phyloP scores from a whole-genome alignment of 2,797 vertebrate genomes.

The Merluccius polli region DNA sequence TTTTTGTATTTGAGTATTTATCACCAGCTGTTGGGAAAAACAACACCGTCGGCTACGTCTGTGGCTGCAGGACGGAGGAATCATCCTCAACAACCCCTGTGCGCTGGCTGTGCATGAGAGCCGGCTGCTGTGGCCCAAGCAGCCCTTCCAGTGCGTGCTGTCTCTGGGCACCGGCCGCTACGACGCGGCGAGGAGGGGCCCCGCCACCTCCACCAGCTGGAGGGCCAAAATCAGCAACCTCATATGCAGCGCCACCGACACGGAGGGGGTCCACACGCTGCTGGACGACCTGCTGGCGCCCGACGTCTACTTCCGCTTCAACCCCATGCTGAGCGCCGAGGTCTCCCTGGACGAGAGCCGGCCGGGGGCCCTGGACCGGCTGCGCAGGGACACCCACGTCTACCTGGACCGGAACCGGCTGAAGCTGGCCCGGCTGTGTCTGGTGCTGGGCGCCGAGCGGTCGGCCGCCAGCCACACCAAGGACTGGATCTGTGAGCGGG shows the following conservation, averaged over 20 bases:
- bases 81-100: constrained; percentile 75
- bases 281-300: constrained; percentile 70
- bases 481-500: constrained; percentile 69
- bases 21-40: background rate
- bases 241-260: constrained; percentile 76
- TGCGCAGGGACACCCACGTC: constrained; percentile 64
- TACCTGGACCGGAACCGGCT: constrained; percentile 70
- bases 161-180: constrained; percentile 74
- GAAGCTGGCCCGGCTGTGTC: constrained; percentile 66
- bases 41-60: background rate
- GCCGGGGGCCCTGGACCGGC: constrained; percentile 56
- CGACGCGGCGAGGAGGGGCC: constrained; percentile 62
- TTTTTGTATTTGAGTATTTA: too few relatives aligned
- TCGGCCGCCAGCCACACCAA: constrained; percentile 48
- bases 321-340: constrained; percentile 68
- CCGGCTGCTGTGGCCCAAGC: constrained; percentile 71
- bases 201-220: constrained; percentile 72
- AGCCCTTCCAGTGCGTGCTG: constrained; percentile 74
- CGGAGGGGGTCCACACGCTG: constrained; percentile 75
- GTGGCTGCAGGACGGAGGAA: constrained; percentile 67
- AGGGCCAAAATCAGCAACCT: constrained; percentile 74
- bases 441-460: constrained; percentile 64
- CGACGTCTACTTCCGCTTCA: constrained; percentile 76
- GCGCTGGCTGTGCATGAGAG: constrained; percentile 74
- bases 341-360: constrained; percentile 74